These are phyloP conservation scores for Lonchura striata DNA, from an alignment of 2,113 vertebrate species.

Conservation along the genomic window DNA sequence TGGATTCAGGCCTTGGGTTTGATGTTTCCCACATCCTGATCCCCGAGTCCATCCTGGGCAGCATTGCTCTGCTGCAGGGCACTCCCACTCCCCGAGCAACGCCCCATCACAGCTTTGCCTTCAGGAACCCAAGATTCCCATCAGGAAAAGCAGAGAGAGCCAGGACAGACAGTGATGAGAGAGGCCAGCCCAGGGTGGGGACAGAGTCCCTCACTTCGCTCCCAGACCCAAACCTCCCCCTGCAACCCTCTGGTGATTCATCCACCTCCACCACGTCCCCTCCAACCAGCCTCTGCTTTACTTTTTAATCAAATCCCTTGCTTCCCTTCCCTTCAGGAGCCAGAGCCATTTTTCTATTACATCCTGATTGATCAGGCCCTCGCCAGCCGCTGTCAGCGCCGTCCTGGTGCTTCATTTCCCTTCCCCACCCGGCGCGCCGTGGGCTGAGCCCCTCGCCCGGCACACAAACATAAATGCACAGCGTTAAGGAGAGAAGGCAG, in stretches of 20 bases:
- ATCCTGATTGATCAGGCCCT: conserved; percentile 41
- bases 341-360: conserved; percentile 24
- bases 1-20: not conserved
- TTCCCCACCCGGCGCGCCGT: conserved; percentile 23
- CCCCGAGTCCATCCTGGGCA: not conserved
- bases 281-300: not conserved
- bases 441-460: not conserved
- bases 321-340: conserved; percentile 13
- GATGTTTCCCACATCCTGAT: not conserved
- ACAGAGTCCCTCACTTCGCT: not conserved
- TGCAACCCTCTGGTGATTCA: not conserved
- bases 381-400: not conserved
- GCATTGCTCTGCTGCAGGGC: accelerated
- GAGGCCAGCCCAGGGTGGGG: not conserved
- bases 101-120: not conserved
- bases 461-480: not conserved
- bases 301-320: conserved; percentile 46
- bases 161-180: accelerated
- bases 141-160: not conserved
- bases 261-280: not conserved
- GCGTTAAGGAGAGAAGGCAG: not conserved
- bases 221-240: not conserved
- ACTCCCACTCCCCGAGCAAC: not conserved
- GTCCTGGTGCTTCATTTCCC: conserved; percentile 2
- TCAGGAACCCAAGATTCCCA: not conserved